Evolutionary conservation across 2,888 invertebrate species (phyloP), one percentile per base, ranked within the genome.

Genomic region (Drosophila siamana): DNA sequence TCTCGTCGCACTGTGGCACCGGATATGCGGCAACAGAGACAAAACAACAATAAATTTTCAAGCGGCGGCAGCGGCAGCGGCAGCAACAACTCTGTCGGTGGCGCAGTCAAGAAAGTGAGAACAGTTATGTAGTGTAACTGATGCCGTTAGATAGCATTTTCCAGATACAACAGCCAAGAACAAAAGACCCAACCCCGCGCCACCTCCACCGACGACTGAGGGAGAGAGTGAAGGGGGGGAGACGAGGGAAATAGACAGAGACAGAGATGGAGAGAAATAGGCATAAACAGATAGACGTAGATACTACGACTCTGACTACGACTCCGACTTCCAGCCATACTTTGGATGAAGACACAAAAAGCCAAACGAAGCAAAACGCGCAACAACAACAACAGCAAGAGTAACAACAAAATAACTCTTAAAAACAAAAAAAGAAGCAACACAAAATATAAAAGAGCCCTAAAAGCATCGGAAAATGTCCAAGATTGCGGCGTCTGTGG

Each of bases 121-220:
- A 86, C 86, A 88, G 88, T 89, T 86, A 86, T 88, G 75, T 83
- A 86, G 89, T 89, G 86, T 89, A 89, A 86, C 89, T 74, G 89
- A 88, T 88, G 89, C 86, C 86, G 86, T 86, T 86, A 86, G 85
- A 86, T 80, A 75, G 83, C 78, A 88, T 81, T 83, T 87, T 79
- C 76, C 72, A 55, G 67, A 82, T 61, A 72, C 46, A 63, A 66
- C 44, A 60, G 66, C 43, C 55, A 69, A 78, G 69, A 76, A 69
- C 79, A 76, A 74, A 74, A 78, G 69, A 74, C 57, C 64, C 36
- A 43, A 64, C 30, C 48, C 22, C 41, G 57, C 28, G 19, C 26
- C 16, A 74, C 30, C 55, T 13, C 26, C 43, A 43, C 38, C 54
- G 54, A 62, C 52, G 19, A 19, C 19, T 19, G 19, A 19, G n/a